Evolutionary conservation across 2,797 vertebrate species (phyloP).

Genomic region (Ispidina picta): DNA sequence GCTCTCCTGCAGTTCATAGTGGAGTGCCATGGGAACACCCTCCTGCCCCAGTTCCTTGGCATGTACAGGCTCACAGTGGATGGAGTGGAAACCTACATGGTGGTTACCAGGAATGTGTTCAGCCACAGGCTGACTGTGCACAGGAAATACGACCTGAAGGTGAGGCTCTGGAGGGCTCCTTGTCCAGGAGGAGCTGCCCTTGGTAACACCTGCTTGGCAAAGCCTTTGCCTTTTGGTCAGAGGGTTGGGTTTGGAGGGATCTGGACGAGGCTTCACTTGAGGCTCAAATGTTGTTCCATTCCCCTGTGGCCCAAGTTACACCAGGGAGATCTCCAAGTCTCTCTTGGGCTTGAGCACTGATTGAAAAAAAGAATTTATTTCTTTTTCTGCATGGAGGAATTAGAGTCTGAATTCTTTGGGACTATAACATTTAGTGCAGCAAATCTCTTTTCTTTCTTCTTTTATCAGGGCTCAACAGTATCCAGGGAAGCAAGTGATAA

Average conservation of each 20-base stretch:
- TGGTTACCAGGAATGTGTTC: constrained; percentile 93
- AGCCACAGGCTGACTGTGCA: constrained; percentile 92
- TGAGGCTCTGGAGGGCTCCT: constrained; percentile 40
- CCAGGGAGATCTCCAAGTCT: background rate
- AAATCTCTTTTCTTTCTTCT: background rate
- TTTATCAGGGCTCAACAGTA: constrained; percentile 89
- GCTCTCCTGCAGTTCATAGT: constrained; percentile 86
- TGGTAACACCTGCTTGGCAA: background rate
- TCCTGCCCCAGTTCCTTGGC: constrained; percentile 93
- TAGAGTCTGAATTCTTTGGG: background rate
- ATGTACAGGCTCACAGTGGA: constrained; percentile 95
- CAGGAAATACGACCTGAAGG: constrained; percentile 95
- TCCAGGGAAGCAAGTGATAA: constrained; percentile 95
- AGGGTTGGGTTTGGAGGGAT: background rate
- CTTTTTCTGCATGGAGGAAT: background rate
- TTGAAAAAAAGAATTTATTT: fast-evolving
- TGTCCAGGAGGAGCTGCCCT: background rate
- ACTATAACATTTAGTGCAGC: background rate
- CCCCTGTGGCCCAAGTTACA: background rate
- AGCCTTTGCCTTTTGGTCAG: background rate
- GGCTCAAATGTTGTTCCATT: background rate
- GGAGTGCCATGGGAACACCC: constrained; percentile 94
- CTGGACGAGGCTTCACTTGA: background rate
- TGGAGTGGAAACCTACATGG: constrained; percentile 95
- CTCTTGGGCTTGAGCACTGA: background rate